Base-by-base conservation (phyloP, 1,140 invertebrate species). In the Zophobas morio region DNA sequence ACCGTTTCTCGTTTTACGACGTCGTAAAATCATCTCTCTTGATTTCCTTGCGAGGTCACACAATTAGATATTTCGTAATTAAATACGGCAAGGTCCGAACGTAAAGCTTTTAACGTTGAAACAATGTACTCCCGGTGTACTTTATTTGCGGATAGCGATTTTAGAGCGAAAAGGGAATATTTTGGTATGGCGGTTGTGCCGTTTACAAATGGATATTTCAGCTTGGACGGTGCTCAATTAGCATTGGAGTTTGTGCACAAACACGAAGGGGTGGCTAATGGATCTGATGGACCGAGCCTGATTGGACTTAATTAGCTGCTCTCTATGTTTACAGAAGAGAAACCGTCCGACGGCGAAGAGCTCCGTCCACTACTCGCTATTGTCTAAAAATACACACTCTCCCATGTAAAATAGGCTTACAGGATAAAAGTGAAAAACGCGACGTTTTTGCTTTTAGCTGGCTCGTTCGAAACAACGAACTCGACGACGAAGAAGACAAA, bases 251-350 rank as follows among this genome's bases (percentile, higher is more conserved):
- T 85, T 81, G 83, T 84, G 82, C 82, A 82, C 82, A 86, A 85
- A 85, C 84, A 85, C 82, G 82, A 82, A 84, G 83, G 83, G 84
- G 83, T 71, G 84, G 81, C 84, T 87, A 87, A 87, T 86, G 86
- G 86, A 82, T 84, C 85, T 85, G 86, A 87, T 87, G 86, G 85
- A 84, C 83, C 85, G 82, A 82, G 81, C 83, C 84, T 88, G 87
- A 89, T 88, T 88, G 88, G 84, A 87, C 85, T 87, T 88, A 88
- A 89, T 89, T 89, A 88, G 88, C 77, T 84, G 81, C 78, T 81
- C 81, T 81, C 81, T 79, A 70, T 84, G 83, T 85, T 85, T 84
- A 80, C 82, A 79, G 70, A 82, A 80, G 78, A 79, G 78, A 80
- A 78, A 74, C 66, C 71, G 75, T 46, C 71, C 70, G 51, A 36